Evolutionary conservation across 2,113 vertebrate genomes (phyloP).

Genomic region (Tricholaema leucomelas): DNA sequence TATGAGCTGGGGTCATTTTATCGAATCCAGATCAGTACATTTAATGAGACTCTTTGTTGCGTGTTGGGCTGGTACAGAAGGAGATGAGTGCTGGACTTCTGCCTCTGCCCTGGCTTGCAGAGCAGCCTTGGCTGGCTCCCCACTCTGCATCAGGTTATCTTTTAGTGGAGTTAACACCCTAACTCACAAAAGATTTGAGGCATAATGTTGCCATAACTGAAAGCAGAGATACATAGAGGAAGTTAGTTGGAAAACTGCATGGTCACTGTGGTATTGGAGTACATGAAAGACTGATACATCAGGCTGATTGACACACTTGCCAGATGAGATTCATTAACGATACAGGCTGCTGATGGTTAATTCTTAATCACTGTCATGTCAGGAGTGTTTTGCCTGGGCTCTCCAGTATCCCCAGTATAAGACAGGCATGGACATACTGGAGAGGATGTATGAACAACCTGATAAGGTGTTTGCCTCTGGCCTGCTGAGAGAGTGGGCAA

Average conservation of each 20-base stretch:
- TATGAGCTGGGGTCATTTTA: neutral
- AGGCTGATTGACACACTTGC: neutral
- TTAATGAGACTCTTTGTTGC: constrained; percentile 27
- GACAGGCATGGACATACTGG: neutral
- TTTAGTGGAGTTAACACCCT: neutral
- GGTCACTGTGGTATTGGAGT: neutral
- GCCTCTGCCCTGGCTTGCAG: neutral
- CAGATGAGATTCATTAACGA: neutral
- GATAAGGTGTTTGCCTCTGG: neutral
- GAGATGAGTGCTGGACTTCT: neutral
- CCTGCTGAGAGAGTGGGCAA: neutral
- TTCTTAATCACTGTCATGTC: neutral
- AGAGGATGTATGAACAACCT: neutral
- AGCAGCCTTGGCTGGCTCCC: neutral
- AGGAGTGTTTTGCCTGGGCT: neutral
- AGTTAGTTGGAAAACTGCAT: neutral
- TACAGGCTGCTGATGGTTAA: fast-evolving
- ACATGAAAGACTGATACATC: neutral
- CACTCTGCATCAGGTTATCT: fast-evolving
- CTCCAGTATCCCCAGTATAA: neutral
- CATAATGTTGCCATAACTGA: neutral
- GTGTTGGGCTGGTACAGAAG: neutral
- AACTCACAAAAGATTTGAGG: neutral
- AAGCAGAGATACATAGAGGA: neutral
- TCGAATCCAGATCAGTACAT: constrained; percentile 5